A percentile compares a stretch with the other conserved stretches of the same genome.
phyloP scores from a whole-genome alignment of 2,113 vertebrate species.

The Chamaetylas fuelleborni region DNA sequence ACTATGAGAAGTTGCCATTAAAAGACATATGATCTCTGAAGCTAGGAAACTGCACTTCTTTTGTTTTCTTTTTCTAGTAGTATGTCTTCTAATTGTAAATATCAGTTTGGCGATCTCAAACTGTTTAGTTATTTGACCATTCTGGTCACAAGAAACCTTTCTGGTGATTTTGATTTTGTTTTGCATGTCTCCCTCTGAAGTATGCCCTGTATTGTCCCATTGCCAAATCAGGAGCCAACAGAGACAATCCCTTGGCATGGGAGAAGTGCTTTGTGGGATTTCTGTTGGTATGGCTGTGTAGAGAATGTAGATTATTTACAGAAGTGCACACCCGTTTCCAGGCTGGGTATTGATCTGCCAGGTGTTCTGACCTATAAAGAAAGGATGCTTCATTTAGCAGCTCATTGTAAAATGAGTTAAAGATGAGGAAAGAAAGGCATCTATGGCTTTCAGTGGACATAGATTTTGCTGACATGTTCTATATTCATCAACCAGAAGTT shows the following conservation, averaged over 20 bases:
- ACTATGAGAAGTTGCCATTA: not conserved
- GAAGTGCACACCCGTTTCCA: not conserved
- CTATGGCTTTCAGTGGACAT: not conserved
- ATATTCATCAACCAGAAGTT: not conserved
- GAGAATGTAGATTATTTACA: not conserved
- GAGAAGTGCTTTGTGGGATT: not conserved
- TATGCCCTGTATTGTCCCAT: not conserved
- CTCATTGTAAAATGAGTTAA: not conserved
- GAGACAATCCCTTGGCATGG: accelerated
- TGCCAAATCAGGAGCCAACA: not conserved
- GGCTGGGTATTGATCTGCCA: not conserved
- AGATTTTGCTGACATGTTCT: not conserved
- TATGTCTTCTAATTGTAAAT: slow-evolving; percentile 1
- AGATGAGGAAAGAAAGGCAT: not conserved
- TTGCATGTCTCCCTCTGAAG: not conserved
- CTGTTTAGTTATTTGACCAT: not conserved
- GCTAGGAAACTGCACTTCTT: not conserved
- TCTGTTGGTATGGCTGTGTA: not conserved
- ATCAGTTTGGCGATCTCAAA: not conserved
- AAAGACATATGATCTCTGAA: not conserved
- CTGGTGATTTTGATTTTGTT: not conserved
- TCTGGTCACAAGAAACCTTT: not conserved
- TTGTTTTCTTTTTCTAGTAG: not conserved
- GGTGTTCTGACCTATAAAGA: not conserved
- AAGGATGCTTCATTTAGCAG: not conserved